Evolutionary conservation across 2,888 invertebrate genomes (phyloP).

Genomic region (Oligia fasciuncula): DNA sequence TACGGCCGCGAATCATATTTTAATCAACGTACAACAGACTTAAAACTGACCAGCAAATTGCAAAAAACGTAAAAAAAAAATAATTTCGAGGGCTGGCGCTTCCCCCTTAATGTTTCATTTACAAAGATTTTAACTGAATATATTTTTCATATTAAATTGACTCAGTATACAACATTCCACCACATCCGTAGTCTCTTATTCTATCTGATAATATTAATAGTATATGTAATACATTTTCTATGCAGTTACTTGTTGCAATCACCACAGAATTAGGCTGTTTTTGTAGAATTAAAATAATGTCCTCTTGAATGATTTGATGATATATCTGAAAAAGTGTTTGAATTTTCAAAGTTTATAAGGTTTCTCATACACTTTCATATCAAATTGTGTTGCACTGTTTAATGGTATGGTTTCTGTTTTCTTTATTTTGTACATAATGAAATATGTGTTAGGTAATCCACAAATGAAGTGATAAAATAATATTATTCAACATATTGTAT

Average conservation of each 20-base stretch:
- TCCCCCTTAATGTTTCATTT: background rate
- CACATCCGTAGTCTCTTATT: background rate
- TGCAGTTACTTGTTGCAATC: background rate
- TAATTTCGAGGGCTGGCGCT: too few species aligned
- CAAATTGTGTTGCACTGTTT: background rate
- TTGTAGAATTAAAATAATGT: background rate
- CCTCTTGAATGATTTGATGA: background rate
- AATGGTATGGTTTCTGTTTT: background rate
- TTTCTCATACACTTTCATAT: background rate
- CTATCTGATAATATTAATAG: background rate
- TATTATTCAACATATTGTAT: background rate
- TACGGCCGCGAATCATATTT: too few species aligned
- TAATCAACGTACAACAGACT: too few species aligned
- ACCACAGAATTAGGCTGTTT: background rate
- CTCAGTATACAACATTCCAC: constrained; percentile 11
- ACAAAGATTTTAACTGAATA: background rate
- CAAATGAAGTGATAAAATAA: background rate
- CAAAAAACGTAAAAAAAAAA: too few species aligned
- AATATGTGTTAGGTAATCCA: constrained; percentile 1
- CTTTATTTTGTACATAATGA: constrained; percentile 3
- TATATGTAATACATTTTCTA: background rate
- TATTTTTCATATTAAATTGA: background rate
- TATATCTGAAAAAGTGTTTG: too few species aligned
- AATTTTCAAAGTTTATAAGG: background rate
- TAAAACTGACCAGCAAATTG: too few species aligned